Percentiles rank a stretch among this genome's conserved stretches.
These are phyloP conservation scores for Adela reaumurella DNA, from an alignment of 2,888 invertebrate genomes.

Conservation along the genomic window DNA sequence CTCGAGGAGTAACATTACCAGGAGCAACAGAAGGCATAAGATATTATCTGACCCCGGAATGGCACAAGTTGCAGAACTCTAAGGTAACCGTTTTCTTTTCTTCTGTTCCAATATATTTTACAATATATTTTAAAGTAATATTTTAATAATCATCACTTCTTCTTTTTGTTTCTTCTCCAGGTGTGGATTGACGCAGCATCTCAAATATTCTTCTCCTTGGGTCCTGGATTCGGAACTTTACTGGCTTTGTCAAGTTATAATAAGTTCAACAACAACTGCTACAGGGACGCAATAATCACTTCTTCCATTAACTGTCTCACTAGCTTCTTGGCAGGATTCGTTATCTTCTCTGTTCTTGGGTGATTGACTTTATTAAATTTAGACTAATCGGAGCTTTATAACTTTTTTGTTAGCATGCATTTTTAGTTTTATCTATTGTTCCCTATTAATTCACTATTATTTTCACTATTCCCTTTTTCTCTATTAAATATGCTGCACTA, in stretches of 20 bases:
- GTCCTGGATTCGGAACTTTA: slow-evolving; percentile 89
- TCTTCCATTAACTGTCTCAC: slow-evolving; percentile 89
- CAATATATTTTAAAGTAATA: too few species aligned
- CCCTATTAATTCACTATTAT: too few species aligned
- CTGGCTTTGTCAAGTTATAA: slow-evolving; percentile 90
- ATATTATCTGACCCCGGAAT: slow-evolving; percentile 86
- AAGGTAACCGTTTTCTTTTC: too few species aligned
- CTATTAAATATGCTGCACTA: too few species aligned
- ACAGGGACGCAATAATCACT: slow-evolving; percentile 85
- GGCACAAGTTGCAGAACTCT: slow-evolving; percentile 76
- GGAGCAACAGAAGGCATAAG: slow-evolving; percentile 82
- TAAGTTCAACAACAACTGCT: slow-evolving; percentile 89
- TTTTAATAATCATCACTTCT: neutral
- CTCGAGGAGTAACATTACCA: slow-evolving; percentile 80
- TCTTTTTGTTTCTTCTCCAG: slow-evolving; percentile 28
- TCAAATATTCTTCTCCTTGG: slow-evolving; percentile 90
- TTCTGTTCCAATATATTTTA: too few species aligned
- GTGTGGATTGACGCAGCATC: slow-evolving; percentile 94
- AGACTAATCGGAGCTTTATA: too few species aligned
- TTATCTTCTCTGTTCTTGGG: slow-evolving; percentile 91
- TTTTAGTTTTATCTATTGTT: too few species aligned
- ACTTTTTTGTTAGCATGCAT: too few species aligned
- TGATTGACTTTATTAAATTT: too few species aligned
- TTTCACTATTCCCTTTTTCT: too few species aligned
- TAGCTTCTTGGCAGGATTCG: slow-evolving; percentile 90